These are phyloP conservation scores for Rissa tridactyla DNA, from an alignment of 2,113 vertebrate species.

Conservation along the genomic window DNA sequence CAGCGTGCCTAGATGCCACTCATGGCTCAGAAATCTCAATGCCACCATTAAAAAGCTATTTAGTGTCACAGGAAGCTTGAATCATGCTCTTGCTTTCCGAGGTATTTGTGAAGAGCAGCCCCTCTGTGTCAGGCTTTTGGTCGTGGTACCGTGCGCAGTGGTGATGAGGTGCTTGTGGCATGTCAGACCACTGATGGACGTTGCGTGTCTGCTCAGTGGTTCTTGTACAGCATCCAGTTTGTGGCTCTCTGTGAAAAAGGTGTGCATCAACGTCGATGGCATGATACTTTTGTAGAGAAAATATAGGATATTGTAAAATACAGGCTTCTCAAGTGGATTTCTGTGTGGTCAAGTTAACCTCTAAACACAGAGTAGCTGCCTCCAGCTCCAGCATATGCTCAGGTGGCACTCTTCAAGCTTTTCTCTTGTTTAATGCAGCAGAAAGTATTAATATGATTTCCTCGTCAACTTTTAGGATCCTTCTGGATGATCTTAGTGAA, in stretches of 20 bases:
- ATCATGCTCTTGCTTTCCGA: not conserved
- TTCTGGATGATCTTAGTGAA: not conserved
- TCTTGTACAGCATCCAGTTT: not conserved
- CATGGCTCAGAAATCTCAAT: not conserved
- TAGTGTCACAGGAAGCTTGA: not conserved
- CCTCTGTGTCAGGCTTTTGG: not conserved
- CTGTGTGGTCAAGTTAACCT: not conserved
- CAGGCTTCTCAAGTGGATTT: not conserved
- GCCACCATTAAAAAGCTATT: not conserved
- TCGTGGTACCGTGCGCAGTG: accelerated
- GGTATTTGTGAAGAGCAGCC: not conserved
- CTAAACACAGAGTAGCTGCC: not conserved
- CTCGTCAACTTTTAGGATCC: not conserved
- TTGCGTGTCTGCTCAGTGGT: accelerated
- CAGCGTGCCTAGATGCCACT: not conserved
- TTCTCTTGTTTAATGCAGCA: not conserved
- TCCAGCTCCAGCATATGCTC: not conserved
- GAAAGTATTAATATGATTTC: not conserved
- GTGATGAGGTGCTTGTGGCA: not conserved
- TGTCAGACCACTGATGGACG: accelerated
- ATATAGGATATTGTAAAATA: accelerated
- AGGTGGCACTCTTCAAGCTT: not conserved
- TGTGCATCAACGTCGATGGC: accelerated
- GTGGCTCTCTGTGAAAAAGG: not conserved
- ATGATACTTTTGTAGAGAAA: not conserved